These are phyloP conservation scores for Cairina moschata DNA, from an alignment of 2,113 vertebrate genomes.

Conservation along the genomic window DNA sequence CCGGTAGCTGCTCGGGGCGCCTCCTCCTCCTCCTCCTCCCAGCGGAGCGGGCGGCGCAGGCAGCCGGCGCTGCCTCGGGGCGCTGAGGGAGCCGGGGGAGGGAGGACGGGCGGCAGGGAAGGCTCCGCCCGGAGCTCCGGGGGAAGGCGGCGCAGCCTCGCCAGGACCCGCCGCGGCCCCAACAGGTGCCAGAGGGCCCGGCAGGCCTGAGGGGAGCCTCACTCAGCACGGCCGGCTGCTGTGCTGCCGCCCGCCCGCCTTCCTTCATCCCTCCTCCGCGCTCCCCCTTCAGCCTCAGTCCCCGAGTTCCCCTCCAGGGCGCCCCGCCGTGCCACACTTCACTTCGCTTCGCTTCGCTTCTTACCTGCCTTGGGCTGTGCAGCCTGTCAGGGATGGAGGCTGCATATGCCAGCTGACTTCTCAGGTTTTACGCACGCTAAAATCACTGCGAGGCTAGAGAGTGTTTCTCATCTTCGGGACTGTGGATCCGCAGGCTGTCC, in stretches of 20 bases:
- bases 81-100: slow-evolving; percentile 32
- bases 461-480: not conserved
- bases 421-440: rapidly evolving
- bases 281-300: not conserved
- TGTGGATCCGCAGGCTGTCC: rapidly evolving
- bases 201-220: not conserved
- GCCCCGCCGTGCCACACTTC: not conserved
- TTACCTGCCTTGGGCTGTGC: rapidly evolving
- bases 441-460: not conserved
- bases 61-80: slow-evolving; percentile 30
- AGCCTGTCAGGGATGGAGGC: rapidly evolving
- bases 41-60: slow-evolving; percentile 20
- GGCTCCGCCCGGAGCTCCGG: slow-evolving; percentile 45
- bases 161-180: not conserved
- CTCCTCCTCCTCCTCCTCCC: slow-evolving; percentile 3
- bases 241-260: not conserved
- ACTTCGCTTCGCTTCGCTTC: too few species aligned
- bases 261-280: not conserved
- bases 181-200: not conserved
- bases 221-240: too few species aligned
- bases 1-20: slow-evolving; percentile 1
- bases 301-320: rapidly evolving
- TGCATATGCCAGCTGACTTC: not conserved
- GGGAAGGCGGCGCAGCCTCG: not conserved
- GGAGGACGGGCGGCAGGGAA: slow-evolving; percentile 2